phyloP scores from a whole-genome alignment of 2,888 invertebrate genomes.

The Tryphoninae sp. region DNA sequence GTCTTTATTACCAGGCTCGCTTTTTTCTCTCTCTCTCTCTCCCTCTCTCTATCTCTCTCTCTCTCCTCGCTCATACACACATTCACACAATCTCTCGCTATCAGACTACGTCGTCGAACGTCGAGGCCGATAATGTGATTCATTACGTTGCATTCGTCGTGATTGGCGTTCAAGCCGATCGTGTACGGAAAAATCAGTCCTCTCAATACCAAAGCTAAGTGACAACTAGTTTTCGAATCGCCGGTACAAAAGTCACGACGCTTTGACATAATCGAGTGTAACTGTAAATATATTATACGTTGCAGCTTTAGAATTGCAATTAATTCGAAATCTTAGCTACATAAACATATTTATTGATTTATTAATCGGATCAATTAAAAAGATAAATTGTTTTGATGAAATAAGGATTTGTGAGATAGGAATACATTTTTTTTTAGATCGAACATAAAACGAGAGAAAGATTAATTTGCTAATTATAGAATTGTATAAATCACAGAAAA shows the following conservation, averaged over 20 bases:
- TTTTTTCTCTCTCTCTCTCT: background rate
- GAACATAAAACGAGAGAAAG: no score
- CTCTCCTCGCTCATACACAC: constrained; percentile 61
- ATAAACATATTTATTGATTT: no score
- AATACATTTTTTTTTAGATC: no score
- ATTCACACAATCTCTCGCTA: constrained; percentile 56
- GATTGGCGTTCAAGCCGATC: constrained; percentile 62
- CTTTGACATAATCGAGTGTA: background rate
- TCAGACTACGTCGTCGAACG: constrained; percentile 61
- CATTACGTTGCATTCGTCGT: constrained; percentile 67
- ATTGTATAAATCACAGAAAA: background rate
- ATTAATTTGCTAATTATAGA: background rate
- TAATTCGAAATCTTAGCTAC: background rate
- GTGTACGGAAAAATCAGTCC: constrained; percentile 20
- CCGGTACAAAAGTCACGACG: constrained; percentile 6
- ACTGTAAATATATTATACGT: background rate
- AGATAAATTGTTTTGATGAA: no score
- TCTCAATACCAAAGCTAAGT: constrained; percentile 10
- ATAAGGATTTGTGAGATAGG: no score
- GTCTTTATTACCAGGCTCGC: constrained; percentile 70
- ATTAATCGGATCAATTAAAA: no score
- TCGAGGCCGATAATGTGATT: constrained; percentile 73
- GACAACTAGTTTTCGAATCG: constrained; percentile 21
- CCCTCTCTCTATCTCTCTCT: constrained; percentile 51
- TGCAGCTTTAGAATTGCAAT: background rate